A percentile compares a stretch with the other conserved stretches of the same genome.
Evolutionary conservation across 2,888 invertebrate species (phyloP).

Genomic region (Eutolmus rufibarbis): DNA sequence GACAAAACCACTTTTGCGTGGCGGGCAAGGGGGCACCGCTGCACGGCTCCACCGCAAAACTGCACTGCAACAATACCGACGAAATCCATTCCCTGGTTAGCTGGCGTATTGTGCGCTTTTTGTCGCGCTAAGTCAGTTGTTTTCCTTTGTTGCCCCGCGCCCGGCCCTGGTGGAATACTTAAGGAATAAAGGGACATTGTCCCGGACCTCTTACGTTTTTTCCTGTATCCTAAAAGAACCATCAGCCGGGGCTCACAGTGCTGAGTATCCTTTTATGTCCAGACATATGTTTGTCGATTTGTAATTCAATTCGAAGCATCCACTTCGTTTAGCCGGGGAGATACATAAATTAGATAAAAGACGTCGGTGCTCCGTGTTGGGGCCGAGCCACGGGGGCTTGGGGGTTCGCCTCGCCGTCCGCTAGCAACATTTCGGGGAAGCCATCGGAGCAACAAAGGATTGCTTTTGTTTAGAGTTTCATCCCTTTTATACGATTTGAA

Average conservation of each 20-base stretch:
- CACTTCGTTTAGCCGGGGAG: conserved; percentile 34
- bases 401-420: not conserved
- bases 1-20: conserved; percentile 14
- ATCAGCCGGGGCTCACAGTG: conserved; percentile 9
- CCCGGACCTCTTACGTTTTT: conserved; percentile 2
- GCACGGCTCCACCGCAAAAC: not conserved
- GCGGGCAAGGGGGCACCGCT: not conserved
- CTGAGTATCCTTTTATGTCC: conserved; percentile 44
- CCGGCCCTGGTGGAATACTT: conserved; percentile 1
- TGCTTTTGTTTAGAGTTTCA: conserved; percentile 15
- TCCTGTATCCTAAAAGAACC: conserved; percentile 12
- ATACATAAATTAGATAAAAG: conserved; percentile 40
- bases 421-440: not conserved
- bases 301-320: conserved; percentile 45
- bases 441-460: conserved; percentile 1
- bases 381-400: not conserved
- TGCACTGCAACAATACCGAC: not conserved
- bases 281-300: conserved; percentile 46
- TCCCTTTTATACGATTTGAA: conserved; percentile 26
- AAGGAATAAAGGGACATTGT: not conserved
- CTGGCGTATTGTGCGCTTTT: not conserved
- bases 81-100: conserved; percentile 3
- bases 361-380: conserved; percentile 5
- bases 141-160: not conserved
- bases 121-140: conserved; percentile 4